These are phyloP conservation scores for Halictus rubicundus DNA, from an alignment of 1,140 invertebrate genomes.

Conservation along the genomic window DNA sequence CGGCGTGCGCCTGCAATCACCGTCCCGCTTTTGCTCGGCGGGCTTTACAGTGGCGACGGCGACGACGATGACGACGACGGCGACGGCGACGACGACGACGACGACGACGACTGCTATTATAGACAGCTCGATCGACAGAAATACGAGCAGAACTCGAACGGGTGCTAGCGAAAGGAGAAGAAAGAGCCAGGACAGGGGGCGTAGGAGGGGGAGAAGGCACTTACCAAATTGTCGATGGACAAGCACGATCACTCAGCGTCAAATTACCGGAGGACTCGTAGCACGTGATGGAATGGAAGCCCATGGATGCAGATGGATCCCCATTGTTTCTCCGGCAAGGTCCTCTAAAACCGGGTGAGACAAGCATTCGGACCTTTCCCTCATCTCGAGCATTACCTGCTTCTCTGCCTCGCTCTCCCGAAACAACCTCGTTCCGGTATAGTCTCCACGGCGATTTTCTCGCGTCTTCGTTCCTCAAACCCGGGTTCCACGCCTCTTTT, in stretches of 20 bases:
- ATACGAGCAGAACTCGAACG: background rate
- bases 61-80: too few species aligned
- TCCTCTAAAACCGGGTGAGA: slow-evolving; percentile 34
- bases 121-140: slow-evolving; percentile 16
- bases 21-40: slow-evolving; percentile 12
- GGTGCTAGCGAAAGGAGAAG: slow-evolving; percentile 4
- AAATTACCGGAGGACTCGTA: slow-evolving; percentile 26
- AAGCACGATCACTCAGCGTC: slow-evolving; percentile 53
- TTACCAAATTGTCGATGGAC: slow-evolving; percentile 65
- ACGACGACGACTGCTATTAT: slow-evolving; percentile 11
- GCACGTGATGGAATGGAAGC: slow-evolving; percentile 45
- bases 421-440: slow-evolving; percentile 10
- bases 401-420: slow-evolving; percentile 23
- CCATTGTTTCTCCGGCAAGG: slow-evolving; percentile 59
- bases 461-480: background rate
- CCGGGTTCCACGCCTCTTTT: background rate
- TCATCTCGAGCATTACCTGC: slow-evolving; percentile 33
- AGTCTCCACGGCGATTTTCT: slow-evolving; percentile 20
- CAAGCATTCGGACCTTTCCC: slow-evolving; percentile 36
- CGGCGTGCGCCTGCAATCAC: slow-evolving; percentile 24
- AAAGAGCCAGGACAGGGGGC: slow-evolving; percentile 12
- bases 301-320: slow-evolving; percentile 60
- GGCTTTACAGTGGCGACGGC: slow-evolving; percentile 2
- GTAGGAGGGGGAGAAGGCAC: slow-evolving; percentile 41
- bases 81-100: too few species aligned